Evolutionary conservation across 1,140 invertebrate species (phyloP), one percentile per base, ranked within the genome.

Genomic region (Drosophila simulans): DNA sequence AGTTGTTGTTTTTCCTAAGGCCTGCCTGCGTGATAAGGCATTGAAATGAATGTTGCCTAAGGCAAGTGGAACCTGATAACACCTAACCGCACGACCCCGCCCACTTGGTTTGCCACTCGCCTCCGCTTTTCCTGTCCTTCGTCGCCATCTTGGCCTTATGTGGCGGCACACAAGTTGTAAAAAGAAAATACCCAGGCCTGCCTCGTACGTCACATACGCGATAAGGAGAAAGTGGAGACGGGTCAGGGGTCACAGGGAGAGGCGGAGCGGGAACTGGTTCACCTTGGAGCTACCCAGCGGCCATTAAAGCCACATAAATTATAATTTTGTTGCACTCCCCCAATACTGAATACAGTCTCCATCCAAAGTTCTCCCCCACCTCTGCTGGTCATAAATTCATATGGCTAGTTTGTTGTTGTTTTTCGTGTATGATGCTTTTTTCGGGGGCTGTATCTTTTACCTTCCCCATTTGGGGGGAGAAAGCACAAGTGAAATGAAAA

Each of bases 241-340:
- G 43, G 39, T 12, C 54, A n/a, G 52, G 17, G 51, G 35, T 48
- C 15, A 5, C 13, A 42, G 15, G 22, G 12, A 40, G 35, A 27
- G 42, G 20, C 11, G 20, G 4, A 39, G 37, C 37, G 13, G 37
- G 3, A 12, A 31, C 39, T 37, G 64, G 35, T 70, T 70, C 64
- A 70, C 66, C 66, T 70, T 70, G 64, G 63, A 51, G 71, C 59
- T 72, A 71, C 52, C 79, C 83, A 77, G 57, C 77, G 84, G 84
- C 84, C 80, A 89, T 89, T 89, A 89, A 89, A 89, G 84, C 80
- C 84, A 89, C 84, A 89, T 89, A 89, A 89, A 89, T 89, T 89
- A 89, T 89, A 89, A 89, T 89, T 86, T 89, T 89, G 84, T 84
- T 89, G 84, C 84, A 89, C 65, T 74, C 31, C n/a, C 49, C 51